Evolutionary conservation across 2,797 vertebrate species (phyloP).

Genomic region (Epinephelus coioides): DNA sequence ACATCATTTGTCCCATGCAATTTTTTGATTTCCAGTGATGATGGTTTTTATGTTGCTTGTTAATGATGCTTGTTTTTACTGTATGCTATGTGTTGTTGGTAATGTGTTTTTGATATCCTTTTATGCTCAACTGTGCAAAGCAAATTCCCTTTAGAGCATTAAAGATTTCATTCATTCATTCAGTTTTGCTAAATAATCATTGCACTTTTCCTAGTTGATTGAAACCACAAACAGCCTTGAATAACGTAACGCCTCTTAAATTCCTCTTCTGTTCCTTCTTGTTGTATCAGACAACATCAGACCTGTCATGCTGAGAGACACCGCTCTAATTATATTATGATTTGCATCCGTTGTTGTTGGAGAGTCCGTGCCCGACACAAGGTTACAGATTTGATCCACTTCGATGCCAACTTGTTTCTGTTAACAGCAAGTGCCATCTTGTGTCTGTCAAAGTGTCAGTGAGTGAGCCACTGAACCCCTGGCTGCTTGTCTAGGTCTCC

Average conservation of each 20-base stretch:
- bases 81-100: no score
- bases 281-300: conserved; percentile 25
- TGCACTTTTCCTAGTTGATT: not conserved
- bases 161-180: not conserved
- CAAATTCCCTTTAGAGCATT: no score
- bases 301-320: not conserved
- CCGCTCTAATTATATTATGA: conserved; percentile 31
- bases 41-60: no score
- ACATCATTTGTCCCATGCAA: no score
- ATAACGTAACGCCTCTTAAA: not conserved
- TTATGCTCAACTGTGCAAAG: no score
- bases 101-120: no score
- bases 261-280: not conserved
- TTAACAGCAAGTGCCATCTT: conserved; percentile 21
- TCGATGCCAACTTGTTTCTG: conserved; percentile 4
- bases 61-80: no score
- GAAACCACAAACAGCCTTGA: not conserved
- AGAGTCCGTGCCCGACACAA: not conserved
- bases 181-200: not conserved
- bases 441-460: conserved; percentile 35
- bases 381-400: conserved; percentile 26
- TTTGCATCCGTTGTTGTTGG: conserved; percentile 22
- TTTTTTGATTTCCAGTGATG: no score
- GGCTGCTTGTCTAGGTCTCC: conserved; percentile 15
- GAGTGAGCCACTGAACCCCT: not conserved